Base-by-base conservation (phyloP, 2,113 vertebrate species). In the Thymallus thymallus region DNA sequence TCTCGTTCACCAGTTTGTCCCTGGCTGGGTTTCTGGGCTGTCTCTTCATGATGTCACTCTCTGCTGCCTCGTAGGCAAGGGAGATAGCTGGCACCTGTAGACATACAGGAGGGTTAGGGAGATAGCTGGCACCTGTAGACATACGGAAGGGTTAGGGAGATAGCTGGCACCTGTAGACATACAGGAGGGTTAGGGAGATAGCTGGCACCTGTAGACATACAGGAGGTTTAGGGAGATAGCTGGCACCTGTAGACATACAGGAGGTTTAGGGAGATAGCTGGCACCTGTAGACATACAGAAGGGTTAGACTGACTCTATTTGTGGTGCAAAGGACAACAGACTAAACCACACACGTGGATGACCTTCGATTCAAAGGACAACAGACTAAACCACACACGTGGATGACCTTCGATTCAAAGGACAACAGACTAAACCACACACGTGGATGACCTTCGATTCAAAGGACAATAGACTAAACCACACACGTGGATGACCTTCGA, bases 1-100 rank as follows among this genome's bases (percentile, higher is more conserved):
- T 70, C 79, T 93, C 94, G 4, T 94, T 93, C 76, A 93, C 92
- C 77, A 93, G 85, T 71, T 91, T 92, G 90, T 95, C 91, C 56
- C 91, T 87, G 74, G 73, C 68, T 0, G 93, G 91, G 74, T 94
- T 93, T 75, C 92, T 89, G 66, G 88, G 92, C 80, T 91, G 93
- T 4, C 92, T 89, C 78, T 93, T 92, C 94, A 94, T 94, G 81
- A 95, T 95, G 91, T 94, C 94, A 20, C 91, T 91, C 80, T 88
- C 91, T 41, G 92, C 92, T 60, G 91, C 91, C 84, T 94, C 93
- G 46, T 90, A 92, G 20, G 89, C 90, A 10, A 95, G 81, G 75
- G 94, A 94, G 83, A 95, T 95, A 73, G 94, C 94, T 16, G 94
- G 94, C 13, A 95, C 94, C 94, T 95, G 84, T 48, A 4, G 67